These are phyloP conservation scores for Paradisaea rubra DNA, from an alignment of 2,113 vertebrate species.

Conservation along the genomic window DNA sequence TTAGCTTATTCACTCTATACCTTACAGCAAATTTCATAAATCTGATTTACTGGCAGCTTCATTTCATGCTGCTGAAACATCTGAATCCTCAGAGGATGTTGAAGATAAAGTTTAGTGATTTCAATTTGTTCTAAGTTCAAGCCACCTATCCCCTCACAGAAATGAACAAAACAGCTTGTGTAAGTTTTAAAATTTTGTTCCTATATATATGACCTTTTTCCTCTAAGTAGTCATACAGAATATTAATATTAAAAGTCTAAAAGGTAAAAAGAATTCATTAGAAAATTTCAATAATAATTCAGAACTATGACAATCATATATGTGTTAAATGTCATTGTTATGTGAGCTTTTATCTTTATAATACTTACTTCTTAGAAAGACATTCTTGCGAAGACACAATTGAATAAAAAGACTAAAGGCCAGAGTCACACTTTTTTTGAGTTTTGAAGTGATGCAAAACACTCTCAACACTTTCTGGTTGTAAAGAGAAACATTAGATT, in stretches of 20 bases:
- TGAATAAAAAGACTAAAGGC: not conserved
- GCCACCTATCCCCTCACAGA: not conserved
- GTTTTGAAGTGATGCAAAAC: not conserved
- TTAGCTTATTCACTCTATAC: not conserved
- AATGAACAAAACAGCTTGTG: not conserved
- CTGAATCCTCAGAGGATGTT: not conserved
- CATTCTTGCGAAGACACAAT: not conserved
- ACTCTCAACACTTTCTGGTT: not conserved
- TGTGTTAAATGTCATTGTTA: not conserved
- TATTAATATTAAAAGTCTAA: not conserved
- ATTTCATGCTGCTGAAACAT: slow-evolving; percentile 2
- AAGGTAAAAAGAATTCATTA: not conserved
- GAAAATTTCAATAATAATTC: not conserved
- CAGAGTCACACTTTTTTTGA: not conserved
- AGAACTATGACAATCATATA: not conserved
- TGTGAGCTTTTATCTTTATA: not conserved
- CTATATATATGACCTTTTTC: not conserved
- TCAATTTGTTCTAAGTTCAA: slow-evolving; percentile 9
- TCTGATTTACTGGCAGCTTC: slow-evolving; percentile 22
- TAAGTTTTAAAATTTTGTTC: not conserved
- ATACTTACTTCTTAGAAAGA: not conserved
- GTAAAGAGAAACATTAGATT: not conserved
- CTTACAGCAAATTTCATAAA: slow-evolving; percentile 8
- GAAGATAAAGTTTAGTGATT: slow-evolving; percentile 14
- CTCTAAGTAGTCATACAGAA: not conserved